Base-by-base conservation (phyloP, 2,888 invertebrate genomes). In the Octonoba sinensis region DNA sequence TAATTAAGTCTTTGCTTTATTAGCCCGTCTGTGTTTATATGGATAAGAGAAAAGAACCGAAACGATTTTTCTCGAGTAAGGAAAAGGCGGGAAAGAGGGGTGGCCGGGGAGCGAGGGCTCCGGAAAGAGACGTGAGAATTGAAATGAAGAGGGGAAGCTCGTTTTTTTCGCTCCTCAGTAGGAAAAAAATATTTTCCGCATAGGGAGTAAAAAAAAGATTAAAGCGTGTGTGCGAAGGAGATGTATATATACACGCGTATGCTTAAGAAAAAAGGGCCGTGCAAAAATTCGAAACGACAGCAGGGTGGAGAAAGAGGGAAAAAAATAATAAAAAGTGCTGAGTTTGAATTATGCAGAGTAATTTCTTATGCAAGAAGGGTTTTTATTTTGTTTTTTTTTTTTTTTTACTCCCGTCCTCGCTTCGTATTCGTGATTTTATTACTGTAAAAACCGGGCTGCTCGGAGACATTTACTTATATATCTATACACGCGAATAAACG, bases 1-100 rank as follows among this genome's bases (percentile, higher is more conserved):
- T 82, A 82, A 82, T 82, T 82, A 82, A 82, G 76, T 74, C 82
- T 75, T 74, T 75, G 82, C 82, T 66, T 82, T 82, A 82, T 82
- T 82, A 82, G 82, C 82, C 60, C 60, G 69, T 70, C 81, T 74
- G 62, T 81, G 81, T 81, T 74, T 74, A 70, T 81, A 76, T 75
- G 75, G 70, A 69, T 73, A 65, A 65, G 62, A 13, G 81, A 62
- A 74, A 70, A 73, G 74, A 71, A 71, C 24, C 27, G 79, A 36
- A 46, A 18, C 46, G 70, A 64, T 60, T 64, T 71, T 77, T 77
- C 47, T 57, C 44, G 22, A 49, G 36, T 36, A 49, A 18, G 60
- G 60, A 22, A 24, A 57, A 18, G 46, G 18, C 13, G 27, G 59
- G 62, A 47, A 60, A 20, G 54, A 51, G 56, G 18, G 36, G 74